phyloP scores from a whole-genome alignment of 1,140 invertebrate genomes.

The Tetramorium parvispinum region DNA sequence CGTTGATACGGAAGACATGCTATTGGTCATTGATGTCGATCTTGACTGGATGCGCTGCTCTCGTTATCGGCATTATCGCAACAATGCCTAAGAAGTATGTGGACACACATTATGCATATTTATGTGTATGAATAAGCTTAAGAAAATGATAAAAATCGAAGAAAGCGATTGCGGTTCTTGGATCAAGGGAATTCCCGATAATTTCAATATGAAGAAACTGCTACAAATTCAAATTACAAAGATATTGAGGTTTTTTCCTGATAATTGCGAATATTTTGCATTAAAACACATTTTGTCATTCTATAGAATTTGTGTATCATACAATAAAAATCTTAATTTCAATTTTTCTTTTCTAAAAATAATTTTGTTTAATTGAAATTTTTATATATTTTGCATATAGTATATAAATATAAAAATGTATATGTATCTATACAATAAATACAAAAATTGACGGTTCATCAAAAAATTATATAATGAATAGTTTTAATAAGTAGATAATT shows the following conservation, averaged over 20 bases:
- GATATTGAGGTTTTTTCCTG: not conserved
- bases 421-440: too few relatives aligned
- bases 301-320: not conserved
- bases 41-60: conserved; percentile 89
- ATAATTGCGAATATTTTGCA: not conserved
- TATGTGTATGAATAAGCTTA: not conserved
- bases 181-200: conserved; percentile 11
- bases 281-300: not conserved
- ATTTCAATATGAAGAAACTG: not conserved
- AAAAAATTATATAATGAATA: not conserved
- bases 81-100: conserved; percentile 89
- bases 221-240: not conserved
- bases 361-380: not conserved
- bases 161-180: not conserved
- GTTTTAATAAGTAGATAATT: not conserved
- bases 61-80: conserved; percentile 90
- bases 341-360: not conserved
- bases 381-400: not conserved
- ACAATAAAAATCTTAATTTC: not conserved
- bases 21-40: conserved; percentile 90
- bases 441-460: not conserved
- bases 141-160: not conserved
- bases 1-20: conserved; percentile 90
- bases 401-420: not conserved
- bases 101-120: not conserved